Evolutionary conservation across 1,140 invertebrate genomes (phyloP).

Genomic region (Pomacea maculata): DNA sequence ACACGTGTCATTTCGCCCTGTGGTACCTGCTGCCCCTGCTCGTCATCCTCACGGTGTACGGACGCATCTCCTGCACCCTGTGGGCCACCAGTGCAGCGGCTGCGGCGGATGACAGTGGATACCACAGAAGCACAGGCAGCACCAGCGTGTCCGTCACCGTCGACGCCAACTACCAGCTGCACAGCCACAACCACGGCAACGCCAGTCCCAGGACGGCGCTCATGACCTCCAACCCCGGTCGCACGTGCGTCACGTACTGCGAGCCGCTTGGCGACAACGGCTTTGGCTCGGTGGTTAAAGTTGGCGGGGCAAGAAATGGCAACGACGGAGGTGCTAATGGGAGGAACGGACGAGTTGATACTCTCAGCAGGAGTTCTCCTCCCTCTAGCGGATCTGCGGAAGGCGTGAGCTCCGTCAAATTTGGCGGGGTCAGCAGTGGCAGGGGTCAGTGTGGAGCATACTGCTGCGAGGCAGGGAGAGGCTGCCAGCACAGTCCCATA

Average conservation of each 20-base stretch:
- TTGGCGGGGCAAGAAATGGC: neutral
- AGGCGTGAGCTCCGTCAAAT: neutral
- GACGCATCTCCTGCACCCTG: constrained; percentile 74
- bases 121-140: constrained; percentile 9
- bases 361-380: neutral
- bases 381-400: neutral
- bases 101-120: neutral
- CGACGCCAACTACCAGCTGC: constrained; percentile 18
- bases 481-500: constrained; percentile 1
- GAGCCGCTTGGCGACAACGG: constrained; percentile 3
- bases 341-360: neutral
- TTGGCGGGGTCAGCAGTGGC: neutral
- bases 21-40: constrained; percentile 83
- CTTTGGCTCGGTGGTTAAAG: constrained; percentile 18
- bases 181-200: constrained; percentile 19
- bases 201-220: neutral
- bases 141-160: constrained; percentile 7
- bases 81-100: constrained; percentile 57
- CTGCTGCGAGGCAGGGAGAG: constrained; percentile 6
- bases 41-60: constrained; percentile 85
- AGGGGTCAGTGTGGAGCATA: neutral
- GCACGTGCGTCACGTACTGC: constrained; percentile 11
- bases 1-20: constrained; percentile 51
- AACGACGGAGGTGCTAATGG: neutral
- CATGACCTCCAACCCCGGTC: neutral